phyloP scores from a whole-genome alignment of 2,888 invertebrate genomes.

The Pyralis farinalis region DNA sequence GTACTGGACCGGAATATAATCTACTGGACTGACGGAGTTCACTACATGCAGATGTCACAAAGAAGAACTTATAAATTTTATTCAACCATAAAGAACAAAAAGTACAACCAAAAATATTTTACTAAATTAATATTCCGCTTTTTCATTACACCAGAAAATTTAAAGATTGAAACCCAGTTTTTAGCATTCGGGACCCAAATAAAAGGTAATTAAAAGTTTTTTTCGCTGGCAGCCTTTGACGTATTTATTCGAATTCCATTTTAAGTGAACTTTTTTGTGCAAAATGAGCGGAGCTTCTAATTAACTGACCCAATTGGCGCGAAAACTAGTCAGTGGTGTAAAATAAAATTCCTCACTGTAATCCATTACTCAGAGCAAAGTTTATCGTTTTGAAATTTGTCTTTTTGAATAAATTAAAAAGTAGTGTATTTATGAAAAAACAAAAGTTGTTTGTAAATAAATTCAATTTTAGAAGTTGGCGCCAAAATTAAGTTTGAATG shows the following conservation, averaged over 20 bases:
- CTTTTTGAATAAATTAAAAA: background rate
- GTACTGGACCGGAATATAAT: no score
- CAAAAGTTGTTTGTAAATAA: no score
- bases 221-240: conserved; percentile 4
- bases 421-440: no score
- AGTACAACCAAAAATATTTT: background rate
- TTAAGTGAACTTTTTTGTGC: background rate
- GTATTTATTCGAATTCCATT: conserved; percentile 6
- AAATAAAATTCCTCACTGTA: background rate
- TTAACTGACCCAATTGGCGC: conserved; percentile 6
- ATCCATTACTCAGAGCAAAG: background rate
- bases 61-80: background rate
- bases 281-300: conserved; percentile 2
- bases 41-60: no score
- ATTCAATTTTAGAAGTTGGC: no score
- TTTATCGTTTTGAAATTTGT: background rate
- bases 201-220: conserved; percentile 9
- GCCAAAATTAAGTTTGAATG: no score
- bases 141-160: conserved; percentile 1
- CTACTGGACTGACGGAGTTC: no score
- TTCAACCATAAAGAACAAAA: background rate
- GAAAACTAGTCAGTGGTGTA: conserved; percentile 3
- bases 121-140: background rate
- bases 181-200: conserved; percentile 4
- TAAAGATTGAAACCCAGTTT: conserved; percentile 2